Evolutionary conservation across 1,140 invertebrate species (phyloP), one percentile per base, ranked within the genome.

Genomic region (Calliphora vicina): DNA sequence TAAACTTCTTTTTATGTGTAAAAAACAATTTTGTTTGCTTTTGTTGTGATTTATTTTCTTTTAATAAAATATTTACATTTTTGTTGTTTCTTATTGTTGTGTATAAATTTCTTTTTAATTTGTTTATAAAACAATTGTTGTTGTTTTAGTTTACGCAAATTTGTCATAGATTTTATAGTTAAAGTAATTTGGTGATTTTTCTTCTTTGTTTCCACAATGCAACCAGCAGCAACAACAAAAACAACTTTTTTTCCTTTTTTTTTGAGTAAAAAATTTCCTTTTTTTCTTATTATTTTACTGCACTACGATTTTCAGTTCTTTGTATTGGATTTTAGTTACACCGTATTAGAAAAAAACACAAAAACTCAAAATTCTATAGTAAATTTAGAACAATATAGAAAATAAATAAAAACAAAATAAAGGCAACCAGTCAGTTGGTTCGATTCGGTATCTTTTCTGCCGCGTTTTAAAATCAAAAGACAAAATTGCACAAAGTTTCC

Each of bases 31-130:
- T n/a, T n/a, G n/a, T 4, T 35, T 76, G 13, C 43, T 82, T 83
- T 78, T 84, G 45, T 84, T 84, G n/a, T 84, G 6, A 43, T 82
- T 84, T 82, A 17, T 61, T 57, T 82, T 82, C 26, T 78, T 80
- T 23, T 82, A 26, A 50, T 15, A 27, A 26, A 43, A 29, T 80
- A 81, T 84, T 84, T 84, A 84, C 83, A 84, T 86, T 85, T 85
- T 84, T 23, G 45, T 27, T 8, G 57, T n/a, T 61, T 29, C 57
- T 81, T 81, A 67, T 67, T 20, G n/a, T 23, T 67, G n/a, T 1
- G 17, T 20, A 1, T 25, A 20, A 82, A 67, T 82, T 74, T 82
- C 26, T 81, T 81, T 61, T 81, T 81, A 25, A 82, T 71, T 71
- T 72, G 81, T 82, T 71, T 82, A 82, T 71, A 42, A 71, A 82